phyloP scores from a whole-genome alignment of 2,888 invertebrate species.

The Drosophila lutescens region DNA sequence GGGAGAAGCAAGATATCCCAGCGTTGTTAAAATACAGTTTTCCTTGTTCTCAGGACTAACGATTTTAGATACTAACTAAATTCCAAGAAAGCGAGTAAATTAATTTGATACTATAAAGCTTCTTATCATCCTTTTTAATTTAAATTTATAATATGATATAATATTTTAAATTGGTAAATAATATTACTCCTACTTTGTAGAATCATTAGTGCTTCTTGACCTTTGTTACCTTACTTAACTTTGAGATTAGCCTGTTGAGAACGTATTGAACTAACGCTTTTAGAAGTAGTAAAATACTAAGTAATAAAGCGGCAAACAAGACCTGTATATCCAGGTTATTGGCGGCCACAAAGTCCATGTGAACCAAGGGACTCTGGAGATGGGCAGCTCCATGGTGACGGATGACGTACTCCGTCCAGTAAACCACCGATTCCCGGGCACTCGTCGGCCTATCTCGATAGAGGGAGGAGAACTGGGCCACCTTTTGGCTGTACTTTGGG shows the following conservation, averaged over 20 bases:
- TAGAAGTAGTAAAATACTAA: slow-evolving; percentile 24
- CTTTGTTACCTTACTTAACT: not conserved
- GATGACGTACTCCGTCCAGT: slow-evolving; percentile 86
- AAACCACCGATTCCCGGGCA: slow-evolving; percentile 85
- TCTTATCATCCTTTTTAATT: not conserved
- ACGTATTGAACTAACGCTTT: not conserved
- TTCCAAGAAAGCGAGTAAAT: not conserved
- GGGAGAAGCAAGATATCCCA: not conserved
- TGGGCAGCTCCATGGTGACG: slow-evolving; percentile 85
- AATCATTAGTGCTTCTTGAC: slow-evolving; percentile 1
- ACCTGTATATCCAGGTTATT: slow-evolving; percentile 85
- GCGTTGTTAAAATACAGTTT: too few relatives aligned
- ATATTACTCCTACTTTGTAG: too few relatives aligned
- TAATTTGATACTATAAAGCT: too few relatives aligned
- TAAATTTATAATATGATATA: too few relatives aligned
- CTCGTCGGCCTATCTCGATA: slow-evolving; percentile 86
- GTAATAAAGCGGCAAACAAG: slow-evolving; percentile 18
- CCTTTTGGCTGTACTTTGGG: slow-evolving; percentile 67
- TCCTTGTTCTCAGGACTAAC: not conserved
- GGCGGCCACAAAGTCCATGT: slow-evolving; percentile 84
- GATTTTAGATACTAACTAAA: not conserved
- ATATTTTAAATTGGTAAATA: too few relatives aligned
- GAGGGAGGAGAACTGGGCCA: slow-evolving; percentile 83
- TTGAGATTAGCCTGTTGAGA: not conserved
- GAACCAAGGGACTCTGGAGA: slow-evolving; percentile 85